Conservation (phyloP, 2,113 vertebrate genomes). For the Melanotaenia duboulayi region DNA sequence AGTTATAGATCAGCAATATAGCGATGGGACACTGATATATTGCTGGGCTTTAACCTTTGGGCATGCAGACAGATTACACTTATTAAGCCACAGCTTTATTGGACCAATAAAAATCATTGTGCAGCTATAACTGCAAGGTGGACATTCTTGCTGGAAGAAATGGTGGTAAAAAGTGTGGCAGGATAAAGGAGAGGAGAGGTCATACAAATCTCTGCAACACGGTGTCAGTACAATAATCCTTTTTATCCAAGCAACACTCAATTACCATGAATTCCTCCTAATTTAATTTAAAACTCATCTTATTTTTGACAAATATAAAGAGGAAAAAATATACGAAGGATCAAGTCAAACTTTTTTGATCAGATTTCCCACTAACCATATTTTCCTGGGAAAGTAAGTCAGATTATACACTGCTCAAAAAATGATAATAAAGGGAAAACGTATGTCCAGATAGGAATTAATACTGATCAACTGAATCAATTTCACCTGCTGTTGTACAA, state of each 20-base stretch:
- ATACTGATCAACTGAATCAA: too few relatives aligned
- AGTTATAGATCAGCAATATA: slow-evolving; percentile 79
- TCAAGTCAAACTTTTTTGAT: too few relatives aligned
- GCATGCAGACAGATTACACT: slow-evolving; percentile 73
- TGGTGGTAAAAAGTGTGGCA: slow-evolving; percentile 8
- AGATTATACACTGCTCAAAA: too few relatives aligned
- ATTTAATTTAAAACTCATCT: too few relatives aligned
- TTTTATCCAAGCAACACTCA: not conserved
- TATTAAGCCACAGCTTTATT: slow-evolving; percentile 75
- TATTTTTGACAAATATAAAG: too few relatives aligned
- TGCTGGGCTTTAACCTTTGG: slow-evolving; percentile 73
- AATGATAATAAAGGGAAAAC: too few relatives aligned
- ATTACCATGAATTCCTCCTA: too few relatives aligned
- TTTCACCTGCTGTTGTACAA: too few relatives aligned
- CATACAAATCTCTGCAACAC: slow-evolving; percentile 5
- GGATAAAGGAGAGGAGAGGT: slow-evolving; percentile 19
- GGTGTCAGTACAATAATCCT: not conserved
- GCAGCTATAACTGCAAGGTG: slow-evolving; percentile 61
- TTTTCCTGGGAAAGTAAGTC: too few relatives aligned
- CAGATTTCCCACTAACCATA: too few relatives aligned
- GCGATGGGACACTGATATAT: slow-evolving; percentile 74
- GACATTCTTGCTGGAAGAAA: slow-evolving; percentile 37
- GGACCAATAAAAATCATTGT: slow-evolving; percentile 73
- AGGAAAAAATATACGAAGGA: too few relatives aligned
- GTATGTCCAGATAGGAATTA: too few relatives aligned